Conservation (phyloP, 35 echinoderm and acorn worm species). For the Ophiothrix spiculata region DNA sequence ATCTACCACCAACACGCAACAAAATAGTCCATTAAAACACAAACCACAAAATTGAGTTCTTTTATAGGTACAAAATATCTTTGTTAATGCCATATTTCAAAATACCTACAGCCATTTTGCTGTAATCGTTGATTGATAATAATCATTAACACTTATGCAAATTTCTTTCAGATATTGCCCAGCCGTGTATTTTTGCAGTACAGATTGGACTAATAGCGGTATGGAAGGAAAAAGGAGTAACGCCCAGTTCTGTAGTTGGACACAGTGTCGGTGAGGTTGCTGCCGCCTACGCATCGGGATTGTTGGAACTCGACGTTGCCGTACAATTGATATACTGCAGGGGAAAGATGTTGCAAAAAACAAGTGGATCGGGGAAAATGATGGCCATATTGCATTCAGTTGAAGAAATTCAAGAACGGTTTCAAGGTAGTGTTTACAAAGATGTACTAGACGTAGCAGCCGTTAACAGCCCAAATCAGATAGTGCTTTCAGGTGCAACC, state of each 20-base stretch:
- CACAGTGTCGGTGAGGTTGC: slow-evolving; percentile 72
- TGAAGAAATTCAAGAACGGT: slow-evolving; percentile 20
- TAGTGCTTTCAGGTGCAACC: slow-evolving; percentile 57
- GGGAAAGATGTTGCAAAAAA: slow-evolving; percentile 31
- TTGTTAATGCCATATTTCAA: no score
- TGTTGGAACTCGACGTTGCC: slow-evolving; percentile 29
- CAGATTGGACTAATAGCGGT: slow-evolving; percentile 45
- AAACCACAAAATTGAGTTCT: no score
- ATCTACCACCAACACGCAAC: no score
- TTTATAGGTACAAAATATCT: no score
- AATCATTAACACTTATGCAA: neutral
- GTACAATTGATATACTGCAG: slow-evolving; percentile 40
- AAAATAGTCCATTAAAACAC: no score
- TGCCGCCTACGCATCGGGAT: slow-evolving; percentile 51
- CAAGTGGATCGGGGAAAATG: slow-evolving; percentile 57
- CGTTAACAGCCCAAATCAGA: slow-evolving; percentile 58
- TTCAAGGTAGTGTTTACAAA: neutral
- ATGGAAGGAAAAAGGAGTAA: slow-evolving; percentile 39
- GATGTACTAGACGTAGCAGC: slow-evolving; percentile 44
- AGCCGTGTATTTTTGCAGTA: slow-evolving; percentile 39
- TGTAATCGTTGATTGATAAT: no score
- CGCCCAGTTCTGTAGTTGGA: slow-evolving; percentile 40
- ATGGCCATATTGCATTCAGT: slow-evolving; percentile 38
- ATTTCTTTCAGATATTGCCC: slow-evolving; percentile 51
- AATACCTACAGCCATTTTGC: no score